Base-by-base conservation (phyloP, 2,113 vertebrate species). In the Neotoma lepida region DNA sequence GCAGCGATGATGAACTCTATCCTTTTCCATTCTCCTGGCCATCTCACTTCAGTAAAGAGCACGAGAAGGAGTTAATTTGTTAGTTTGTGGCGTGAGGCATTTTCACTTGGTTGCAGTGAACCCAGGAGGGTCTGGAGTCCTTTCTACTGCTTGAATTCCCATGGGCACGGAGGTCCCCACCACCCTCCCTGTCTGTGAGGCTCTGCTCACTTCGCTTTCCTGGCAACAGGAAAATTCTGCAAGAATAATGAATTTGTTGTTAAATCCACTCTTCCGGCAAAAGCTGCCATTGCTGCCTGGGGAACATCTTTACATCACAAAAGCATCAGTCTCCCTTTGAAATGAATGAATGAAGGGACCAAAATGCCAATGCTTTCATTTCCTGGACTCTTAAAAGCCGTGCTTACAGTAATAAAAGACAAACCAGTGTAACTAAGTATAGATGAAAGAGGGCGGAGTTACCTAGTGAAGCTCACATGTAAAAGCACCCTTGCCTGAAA, bases 271-370 rank as follows among this genome's bases (percentile, higher is more conserved):
- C 71, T 93, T 95, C 91, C 54, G 41, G 94, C 85, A 86, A 89
- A 94, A 84, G 76, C 92, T 82, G 95, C 95, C 94, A 78, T 78
- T 94, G 95, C 97, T 96, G 96, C 95, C 96, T 61, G 22, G 94
- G 95, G 93, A 90, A 92, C 94, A 94, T 97, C 96, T 97, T 97
- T 97, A 96, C 97, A 97, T 97, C 93, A 97, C 97, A 97, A 97
- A 97, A 97, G 97, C 95, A 92, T 94, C 86, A 44, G 85, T 73
- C 93, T 90, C 86, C 93, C 96, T 97, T 97, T 88, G 82, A 97
- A 96, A 92, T 88, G 92, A 96, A 94, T 91, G 96, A 97, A 95
- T 80, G 89, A 94, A 89, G 71, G 95, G 87, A 96, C 91, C 93
- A 86, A 96, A 96, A 97, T 90, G 94, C 91, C 95, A 86, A 49